These are phyloP conservation scores for Eucera pruinosa DNA, from an alignment of 2,888 invertebrate genomes.

Conservation along the genomic window DNA sequence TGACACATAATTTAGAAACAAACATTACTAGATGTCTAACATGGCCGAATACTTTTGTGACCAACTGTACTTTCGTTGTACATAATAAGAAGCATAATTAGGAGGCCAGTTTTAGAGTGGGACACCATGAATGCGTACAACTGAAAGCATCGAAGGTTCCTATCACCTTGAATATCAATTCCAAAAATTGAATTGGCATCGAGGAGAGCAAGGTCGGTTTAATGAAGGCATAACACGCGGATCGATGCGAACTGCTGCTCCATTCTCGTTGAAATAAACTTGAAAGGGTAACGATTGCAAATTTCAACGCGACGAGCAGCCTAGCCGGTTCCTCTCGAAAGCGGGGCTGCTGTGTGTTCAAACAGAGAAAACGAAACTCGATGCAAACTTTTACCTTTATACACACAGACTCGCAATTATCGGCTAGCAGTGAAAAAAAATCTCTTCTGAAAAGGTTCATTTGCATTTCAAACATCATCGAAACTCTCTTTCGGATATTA, in stretches of 20 bases:
- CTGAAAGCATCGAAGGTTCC: not conserved
- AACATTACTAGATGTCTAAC: too few species aligned
- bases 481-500: conserved; percentile 3
- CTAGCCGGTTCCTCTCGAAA: conserved; percentile 20
- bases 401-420: conserved; percentile 27
- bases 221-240: not conserved
- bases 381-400: conserved; percentile 31
- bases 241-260: not conserved
- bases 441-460: not conserved
- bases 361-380: conserved; percentile 8
- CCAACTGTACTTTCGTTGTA: too few species aligned
- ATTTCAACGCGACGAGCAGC: conserved; percentile 15
- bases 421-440: conserved; percentile 4
- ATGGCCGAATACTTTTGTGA: too few species aligned
- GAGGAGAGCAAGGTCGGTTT: conserved; percentile 7
- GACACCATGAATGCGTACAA: too few species aligned
- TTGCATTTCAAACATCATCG: conserved; percentile 19
- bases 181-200: not conserved
- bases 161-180: not conserved
- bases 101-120: too few species aligned
- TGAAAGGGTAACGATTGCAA: conserved; percentile 38
- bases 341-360: not conserved
- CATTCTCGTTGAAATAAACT: conserved; percentile 27
- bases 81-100: too few species aligned
- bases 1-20: too few species aligned